These are phyloP conservation scores for Sterrhoptilus dennistouni DNA, from an alignment of 2,113 vertebrate genomes.

Conservation along the genomic window DNA sequence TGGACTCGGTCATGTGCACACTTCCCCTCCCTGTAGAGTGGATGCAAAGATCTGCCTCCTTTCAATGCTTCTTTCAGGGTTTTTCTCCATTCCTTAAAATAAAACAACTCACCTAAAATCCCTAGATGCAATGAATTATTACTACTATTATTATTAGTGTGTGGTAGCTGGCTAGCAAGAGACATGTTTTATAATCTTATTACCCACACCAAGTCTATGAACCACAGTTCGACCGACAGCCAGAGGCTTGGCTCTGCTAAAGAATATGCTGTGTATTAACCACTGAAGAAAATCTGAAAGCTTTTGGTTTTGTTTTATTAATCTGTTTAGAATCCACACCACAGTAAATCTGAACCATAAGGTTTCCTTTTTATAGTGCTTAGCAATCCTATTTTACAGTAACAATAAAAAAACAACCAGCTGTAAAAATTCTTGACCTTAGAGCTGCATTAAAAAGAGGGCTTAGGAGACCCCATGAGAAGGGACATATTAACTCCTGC, in stretches of 20 bases:
- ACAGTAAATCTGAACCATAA: slow-evolving; percentile 59
- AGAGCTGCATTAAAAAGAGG: neutral
- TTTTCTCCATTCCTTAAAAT: slow-evolving; percentile 36
- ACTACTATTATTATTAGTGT: slow-evolving; percentile 62
- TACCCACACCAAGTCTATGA: slow-evolving; percentile 53
- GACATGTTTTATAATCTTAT: slow-evolving; percentile 74
- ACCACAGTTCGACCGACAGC: neutral
- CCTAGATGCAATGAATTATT: slow-evolving; percentile 60
- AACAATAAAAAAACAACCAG: slow-evolving; percentile 62
- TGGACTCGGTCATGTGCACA: fast-evolving
- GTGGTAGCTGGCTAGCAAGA: slow-evolving; percentile 65
- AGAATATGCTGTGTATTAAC: slow-evolving; percentile 40
- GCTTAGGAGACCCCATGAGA: neutral
- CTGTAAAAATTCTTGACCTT: slow-evolving; percentile 50
- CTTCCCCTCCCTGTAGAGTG: neutral
- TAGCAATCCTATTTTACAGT: slow-evolving; percentile 55
- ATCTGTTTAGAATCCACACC: slow-evolving; percentile 46
- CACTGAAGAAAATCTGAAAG: slow-evolving; percentile 43
- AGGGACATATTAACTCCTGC: neutral
- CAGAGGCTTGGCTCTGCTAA: neutral
- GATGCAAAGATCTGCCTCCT: slow-evolving; percentile 4
- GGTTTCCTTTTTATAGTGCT: slow-evolving; percentile 59
- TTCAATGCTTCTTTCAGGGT: neutral
- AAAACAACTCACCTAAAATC: slow-evolving; percentile 19
- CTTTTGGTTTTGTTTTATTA: slow-evolving; percentile 66